Conservation (phyloP, 2,113 vertebrate species). For the Plecotus auritus region DNA sequence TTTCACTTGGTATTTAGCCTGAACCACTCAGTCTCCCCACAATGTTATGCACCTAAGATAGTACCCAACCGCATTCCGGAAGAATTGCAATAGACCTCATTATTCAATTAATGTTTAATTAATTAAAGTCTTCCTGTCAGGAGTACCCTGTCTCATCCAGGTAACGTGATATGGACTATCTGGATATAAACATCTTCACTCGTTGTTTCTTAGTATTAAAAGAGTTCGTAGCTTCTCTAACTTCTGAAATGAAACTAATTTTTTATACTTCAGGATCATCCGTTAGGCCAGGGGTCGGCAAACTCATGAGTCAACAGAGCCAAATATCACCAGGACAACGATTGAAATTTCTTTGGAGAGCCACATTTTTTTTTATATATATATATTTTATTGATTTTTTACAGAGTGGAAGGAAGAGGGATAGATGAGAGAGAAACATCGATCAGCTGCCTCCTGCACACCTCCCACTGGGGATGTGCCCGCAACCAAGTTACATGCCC, state of each 20-base stretch:
- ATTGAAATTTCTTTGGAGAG: too few species aligned
- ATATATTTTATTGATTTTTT: too few species aligned
- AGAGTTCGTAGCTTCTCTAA: background rate
- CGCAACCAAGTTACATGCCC: too few species aligned
- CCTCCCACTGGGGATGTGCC: too few species aligned
- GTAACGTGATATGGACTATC: background rate
- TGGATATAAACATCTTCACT: background rate
- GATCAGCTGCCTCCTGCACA: too few species aligned
- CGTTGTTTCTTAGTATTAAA: conserved; percentile 25
- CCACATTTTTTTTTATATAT: too few species aligned
- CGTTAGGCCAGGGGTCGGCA: too few species aligned
- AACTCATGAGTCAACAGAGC: too few species aligned
- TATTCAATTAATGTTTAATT: background rate
- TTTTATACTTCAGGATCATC: background rate
- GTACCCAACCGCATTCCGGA: background rate
- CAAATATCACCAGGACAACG: too few species aligned
- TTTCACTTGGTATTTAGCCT: background rate
- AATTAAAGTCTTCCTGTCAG: background rate
- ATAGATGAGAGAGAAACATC: too few species aligned
- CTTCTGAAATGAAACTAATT: conserved; percentile 11
- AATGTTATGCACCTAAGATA: background rate
- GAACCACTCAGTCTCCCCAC: background rate
- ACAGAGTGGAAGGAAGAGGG: too few species aligned
- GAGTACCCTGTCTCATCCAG: background rate
- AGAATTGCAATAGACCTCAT: background rate